Base-by-base conservation (phyloP, 2,113 vertebrate species). In the Andinoacara biseriatus region DNA sequence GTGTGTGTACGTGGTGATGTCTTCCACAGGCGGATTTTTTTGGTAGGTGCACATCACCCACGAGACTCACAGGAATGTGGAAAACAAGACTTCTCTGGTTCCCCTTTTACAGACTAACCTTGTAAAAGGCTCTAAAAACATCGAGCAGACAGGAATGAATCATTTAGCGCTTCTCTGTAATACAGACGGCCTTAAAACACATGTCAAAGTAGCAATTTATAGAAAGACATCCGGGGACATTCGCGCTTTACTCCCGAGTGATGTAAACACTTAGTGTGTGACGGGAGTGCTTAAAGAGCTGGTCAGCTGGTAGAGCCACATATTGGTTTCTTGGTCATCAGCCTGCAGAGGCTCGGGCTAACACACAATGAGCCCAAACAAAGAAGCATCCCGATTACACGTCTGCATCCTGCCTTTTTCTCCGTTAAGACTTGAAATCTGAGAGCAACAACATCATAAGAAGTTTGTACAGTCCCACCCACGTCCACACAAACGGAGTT, bases 11-110 rank as follows among this genome's bases (percentile, higher is more conserved):
- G 10, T 17, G 4, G 10, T 59, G 58, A 83, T 76, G 61, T 74
- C 57, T 87, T 89, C 76, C 20, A 75, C 83, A 38, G 82, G 31
- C 78, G 13, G 38, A 10, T 74, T 82, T 78, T 29, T 82, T 65
- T 61, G 8, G 11, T 76, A 86, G 85, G 80, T 90, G 63, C 5
- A 10, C 5, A 7, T 88, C 74, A 24, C 84, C 86, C 82, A 2
- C 69, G 81, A 72, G 87, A 86, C 57, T 89, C 57, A 26, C 2
- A 72, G 90, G 87, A 92, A 93, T 90, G 87, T 85, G 84, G 62
- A 86, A 79, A 88, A 81, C 69, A 78, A 59, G 65, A 82, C 46
- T 58, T 69, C 78, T 84, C 35, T 65, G 58, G 29, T 14, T 83
- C 29, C 57, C 76, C 14, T 63, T 52, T 77, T 58, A 26, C 56